phyloP scores from a whole-genome alignment of 1,140 invertebrate species.

The Rhagoletis zephyria region DNA sequence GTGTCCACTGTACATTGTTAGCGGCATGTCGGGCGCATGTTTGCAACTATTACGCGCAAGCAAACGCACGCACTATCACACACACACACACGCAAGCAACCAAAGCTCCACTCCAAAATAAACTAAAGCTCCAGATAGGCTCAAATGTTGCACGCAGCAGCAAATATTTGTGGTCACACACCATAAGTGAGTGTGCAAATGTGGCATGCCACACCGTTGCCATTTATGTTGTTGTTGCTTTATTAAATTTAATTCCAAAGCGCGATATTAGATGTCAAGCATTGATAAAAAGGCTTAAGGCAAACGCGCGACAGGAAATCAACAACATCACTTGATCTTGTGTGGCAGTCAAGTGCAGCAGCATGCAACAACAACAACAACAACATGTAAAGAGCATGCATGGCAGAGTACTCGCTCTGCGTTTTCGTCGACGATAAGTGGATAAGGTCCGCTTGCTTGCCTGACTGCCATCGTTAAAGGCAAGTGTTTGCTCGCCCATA shows the following conservation, averaged over 20 bases:
- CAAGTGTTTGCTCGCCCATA: neutral
- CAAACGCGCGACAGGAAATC: conserved; percentile 45
- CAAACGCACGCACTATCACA: neutral
- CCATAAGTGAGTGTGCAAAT: neutral
- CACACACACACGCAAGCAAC: neutral
- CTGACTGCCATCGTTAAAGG: neutral
- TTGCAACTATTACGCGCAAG: conserved; percentile 38
- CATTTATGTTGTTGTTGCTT: neutral
- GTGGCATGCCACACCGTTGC: neutral
- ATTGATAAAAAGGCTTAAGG: conserved; percentile 48
- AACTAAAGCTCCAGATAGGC: neutral
- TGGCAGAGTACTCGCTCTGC: neutral
- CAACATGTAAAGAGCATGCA: neutral
- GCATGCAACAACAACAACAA: neutral
- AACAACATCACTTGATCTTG: conserved; percentile 45
- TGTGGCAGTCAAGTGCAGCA: conserved; percentile 33
- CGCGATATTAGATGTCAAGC: conserved; percentile 50
- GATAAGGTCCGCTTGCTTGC: neutral
- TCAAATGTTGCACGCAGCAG: conserved; percentile 23
- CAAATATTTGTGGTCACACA: conserved; percentile 5
- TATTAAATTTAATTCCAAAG: conserved; percentile 51
- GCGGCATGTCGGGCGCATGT: conserved; percentile 33
- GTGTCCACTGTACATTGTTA: conserved; percentile 12
- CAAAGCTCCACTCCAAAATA: neutral
- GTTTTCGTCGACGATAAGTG: neutral